Conservation (phyloP, 2,888 invertebrate species). For the Criorhina ranunculi region DNA sequence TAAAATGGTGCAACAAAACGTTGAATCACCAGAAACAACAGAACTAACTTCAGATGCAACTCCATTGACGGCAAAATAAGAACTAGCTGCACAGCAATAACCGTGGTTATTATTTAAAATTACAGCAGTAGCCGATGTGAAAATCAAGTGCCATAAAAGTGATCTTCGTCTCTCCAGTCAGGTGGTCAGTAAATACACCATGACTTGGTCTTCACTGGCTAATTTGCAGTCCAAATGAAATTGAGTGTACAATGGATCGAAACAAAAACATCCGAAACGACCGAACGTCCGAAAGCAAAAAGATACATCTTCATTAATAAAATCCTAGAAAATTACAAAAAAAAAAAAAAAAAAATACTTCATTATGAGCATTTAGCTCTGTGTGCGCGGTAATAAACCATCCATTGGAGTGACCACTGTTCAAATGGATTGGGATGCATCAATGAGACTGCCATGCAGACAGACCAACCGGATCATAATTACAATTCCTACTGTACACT, state of each 20-base stretch:
- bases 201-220: background rate
- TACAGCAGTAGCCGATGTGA: slow-evolving; percentile 42
- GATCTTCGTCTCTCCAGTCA: slow-evolving; percentile 13
- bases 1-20: slow-evolving; percentile 38
- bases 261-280: slow-evolving; percentile 8
- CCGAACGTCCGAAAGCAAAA: slow-evolving; percentile 18
- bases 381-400: slow-evolving; percentile 59
- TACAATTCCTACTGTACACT: slow-evolving; percentile 62
- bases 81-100: slow-evolving; percentile 17
- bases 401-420: slow-evolving; percentile 10
- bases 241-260: slow-evolving; percentile 53
- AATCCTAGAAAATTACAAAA: slow-evolving; percentile 55
- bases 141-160: slow-evolving; percentile 55
- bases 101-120: slow-evolving; percentile 33
- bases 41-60: slow-evolving; percentile 31
- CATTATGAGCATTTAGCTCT: slow-evolving; percentile 63
- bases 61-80: slow-evolving; percentile 22
- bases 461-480: slow-evolving; percentile 57
- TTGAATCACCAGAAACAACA: slow-evolving; percentile 27
- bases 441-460: slow-evolving; percentile 47
- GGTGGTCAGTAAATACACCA: slow-evolving; percentile 24
- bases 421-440: slow-evolving; percentile 27
- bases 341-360: no score
- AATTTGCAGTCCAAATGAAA: slow-evolving; percentile 38
- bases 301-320: slow-evolving; percentile 67